phyloP scores from a whole-genome alignment of 1,140 invertebrate species.

The Musca vetustissima region DNA sequence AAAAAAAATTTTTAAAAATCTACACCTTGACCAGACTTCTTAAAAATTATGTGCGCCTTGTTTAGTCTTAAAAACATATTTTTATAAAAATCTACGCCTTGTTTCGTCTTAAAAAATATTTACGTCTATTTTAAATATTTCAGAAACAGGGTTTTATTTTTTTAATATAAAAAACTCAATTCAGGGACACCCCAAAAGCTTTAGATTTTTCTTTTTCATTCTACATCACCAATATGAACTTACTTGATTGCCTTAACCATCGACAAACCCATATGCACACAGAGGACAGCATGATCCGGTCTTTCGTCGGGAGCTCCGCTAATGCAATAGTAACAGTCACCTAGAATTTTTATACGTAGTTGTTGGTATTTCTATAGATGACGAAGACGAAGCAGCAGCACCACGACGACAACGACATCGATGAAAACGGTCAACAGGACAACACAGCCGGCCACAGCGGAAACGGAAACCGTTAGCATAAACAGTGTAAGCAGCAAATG shows the following conservation, averaged over 20 bases:
- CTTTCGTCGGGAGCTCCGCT: conserved; percentile 86
- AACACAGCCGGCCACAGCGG: background rate
- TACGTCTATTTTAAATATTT: too few relatives aligned
- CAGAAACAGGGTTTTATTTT: too few relatives aligned
- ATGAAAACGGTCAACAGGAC: background rate
- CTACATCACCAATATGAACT: conserved; percentile 52
- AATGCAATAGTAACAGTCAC: conserved; percentile 96
- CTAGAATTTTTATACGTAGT: conserved; percentile 90
- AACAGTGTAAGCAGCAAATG: background rate
- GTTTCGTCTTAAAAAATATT: too few relatives aligned
- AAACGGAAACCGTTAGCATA: conserved; percentile 35
- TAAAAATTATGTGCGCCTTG: too few relatives aligned
- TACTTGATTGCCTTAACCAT: conserved; percentile 96
- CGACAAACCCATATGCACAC: conserved; percentile 92
- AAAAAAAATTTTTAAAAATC: too few relatives aligned
- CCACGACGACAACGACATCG: background rate
- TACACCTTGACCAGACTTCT: too few relatives aligned
- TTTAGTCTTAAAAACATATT: too few relatives aligned
- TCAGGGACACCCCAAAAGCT: too few relatives aligned
- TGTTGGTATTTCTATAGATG: conserved; percentile 82
- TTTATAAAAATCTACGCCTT: too few relatives aligned
- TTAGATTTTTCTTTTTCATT: too few relatives aligned
- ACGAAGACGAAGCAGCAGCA: conserved; percentile 7
- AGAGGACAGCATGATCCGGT: conserved; percentile 89
- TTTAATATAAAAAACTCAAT: background rate